Evolutionary conservation across 1,140 invertebrate species (phyloP).

Genomic region (Chrysomallon squamiferum): DNA sequence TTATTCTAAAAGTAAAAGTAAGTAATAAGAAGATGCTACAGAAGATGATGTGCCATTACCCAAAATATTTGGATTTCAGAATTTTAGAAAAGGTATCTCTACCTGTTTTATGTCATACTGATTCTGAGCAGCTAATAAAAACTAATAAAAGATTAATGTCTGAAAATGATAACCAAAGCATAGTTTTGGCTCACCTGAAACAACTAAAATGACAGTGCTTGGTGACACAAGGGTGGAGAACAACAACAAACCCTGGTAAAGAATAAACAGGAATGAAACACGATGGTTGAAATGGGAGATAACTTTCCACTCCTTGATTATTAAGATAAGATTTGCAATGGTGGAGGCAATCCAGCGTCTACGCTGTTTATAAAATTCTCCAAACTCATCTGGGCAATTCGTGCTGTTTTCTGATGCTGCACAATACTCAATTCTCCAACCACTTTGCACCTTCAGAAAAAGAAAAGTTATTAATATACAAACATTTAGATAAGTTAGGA

Average conservation of each 20-base stretch:
- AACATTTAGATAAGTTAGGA: too few relatives aligned
- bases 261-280: conserved; percentile 47
- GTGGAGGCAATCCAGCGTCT: conserved; percentile 73
- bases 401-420: conserved; percentile 72
- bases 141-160: too few relatives aligned
- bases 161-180: too few relatives aligned
- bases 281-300: conserved; percentile 68
- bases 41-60: too few relatives aligned
- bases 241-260: conserved; percentile 61
- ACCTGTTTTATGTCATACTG: too few relatives aligned
- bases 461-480: too few relatives aligned
- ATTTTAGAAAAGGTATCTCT: too few relatives aligned
- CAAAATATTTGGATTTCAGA: too few relatives aligned
- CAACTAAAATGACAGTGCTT: conserved; percentile 71
- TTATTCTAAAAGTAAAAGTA: too few relatives aligned
- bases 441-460: conserved; percentile 66
- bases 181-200: conserved; percentile 71
- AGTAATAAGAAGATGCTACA: too few relatives aligned
- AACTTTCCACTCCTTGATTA: conserved; percentile 61
- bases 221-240: conserved; percentile 70
- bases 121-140: too few relatives aligned
- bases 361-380: conserved; percentile 72
- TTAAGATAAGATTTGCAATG: conserved; percentile 71
- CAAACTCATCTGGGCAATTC: conserved; percentile 70
- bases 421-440: conserved; percentile 72